Evolutionary conservation across 2,113 vertebrate species (phyloP).

Genomic region (Oreochromis spilurus): DNA sequence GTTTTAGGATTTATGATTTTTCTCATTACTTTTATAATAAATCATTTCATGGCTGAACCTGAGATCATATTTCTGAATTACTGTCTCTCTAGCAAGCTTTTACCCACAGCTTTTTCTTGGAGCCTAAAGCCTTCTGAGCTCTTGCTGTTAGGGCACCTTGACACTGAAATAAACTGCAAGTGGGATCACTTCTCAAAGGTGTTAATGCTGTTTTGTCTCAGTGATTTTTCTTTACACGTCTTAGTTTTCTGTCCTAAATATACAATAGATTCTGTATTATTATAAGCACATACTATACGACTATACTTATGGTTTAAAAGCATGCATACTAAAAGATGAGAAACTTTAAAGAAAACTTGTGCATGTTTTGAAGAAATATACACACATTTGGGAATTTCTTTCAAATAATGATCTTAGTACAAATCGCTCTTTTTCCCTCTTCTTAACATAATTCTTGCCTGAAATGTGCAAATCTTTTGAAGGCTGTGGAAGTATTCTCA

Average conservation of each 20-base stretch:
- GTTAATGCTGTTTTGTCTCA: not conserved
- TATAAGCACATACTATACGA: not conserved
- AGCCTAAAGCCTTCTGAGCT: not conserved
- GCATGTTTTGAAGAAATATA: not conserved
- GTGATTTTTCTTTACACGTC: not conserved
- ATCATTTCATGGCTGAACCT: not conserved
- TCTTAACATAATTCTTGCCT: not conserved
- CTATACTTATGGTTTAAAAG: not conserved
- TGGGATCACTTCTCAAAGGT: not conserved
- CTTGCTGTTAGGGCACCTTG: not conserved
- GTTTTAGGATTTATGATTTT: slow-evolving; percentile 1
- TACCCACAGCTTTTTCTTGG: not conserved
- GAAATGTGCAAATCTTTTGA: not conserved
- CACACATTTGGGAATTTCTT: not conserved
- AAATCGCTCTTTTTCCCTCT: not conserved
- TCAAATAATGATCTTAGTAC: not conserved
- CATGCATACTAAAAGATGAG: not conserved
- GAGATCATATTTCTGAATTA: slow-evolving; percentile 1
- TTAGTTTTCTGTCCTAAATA: not conserved
- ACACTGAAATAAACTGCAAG: not conserved
- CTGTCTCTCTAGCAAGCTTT: not conserved
- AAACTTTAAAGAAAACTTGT: not conserved
- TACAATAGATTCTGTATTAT: not conserved
- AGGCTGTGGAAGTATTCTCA: not conserved
- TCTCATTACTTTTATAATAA: not conserved